phyloP scores from a whole-genome alignment of 2,797 vertebrate genomes.

The Malacoraja senta region DNA sequence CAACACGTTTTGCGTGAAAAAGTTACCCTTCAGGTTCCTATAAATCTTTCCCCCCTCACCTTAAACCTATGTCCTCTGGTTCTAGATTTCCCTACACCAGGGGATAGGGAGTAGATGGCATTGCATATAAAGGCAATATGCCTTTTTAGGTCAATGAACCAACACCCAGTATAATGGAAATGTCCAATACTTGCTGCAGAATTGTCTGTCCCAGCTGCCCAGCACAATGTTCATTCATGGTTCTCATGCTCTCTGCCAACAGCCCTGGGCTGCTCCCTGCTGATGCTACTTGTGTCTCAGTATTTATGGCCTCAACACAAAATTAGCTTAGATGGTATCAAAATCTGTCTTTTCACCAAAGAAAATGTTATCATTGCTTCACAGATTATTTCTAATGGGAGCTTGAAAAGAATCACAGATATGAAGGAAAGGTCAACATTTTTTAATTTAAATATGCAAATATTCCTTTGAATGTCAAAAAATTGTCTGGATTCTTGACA shows the following conservation, averaged over 20 bases:
- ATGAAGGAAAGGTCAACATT: not conserved
- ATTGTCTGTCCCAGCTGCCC: not conserved
- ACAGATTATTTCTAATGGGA: not conserved
- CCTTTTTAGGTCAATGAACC: not conserved
- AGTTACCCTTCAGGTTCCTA: too few relatives aligned
- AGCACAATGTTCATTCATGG: not conserved
- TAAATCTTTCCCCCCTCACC: too few relatives aligned
- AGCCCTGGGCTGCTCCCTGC: not conserved
- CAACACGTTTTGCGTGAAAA: too few relatives aligned
- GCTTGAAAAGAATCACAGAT: constrained; percentile 6
- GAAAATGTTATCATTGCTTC: not conserved
- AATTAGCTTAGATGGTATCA: not conserved
- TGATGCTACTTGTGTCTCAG: constrained; percentile 9
- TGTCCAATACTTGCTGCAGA: not conserved
- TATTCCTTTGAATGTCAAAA: not conserved
- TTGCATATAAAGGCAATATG: not conserved
- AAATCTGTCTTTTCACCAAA: not conserved
- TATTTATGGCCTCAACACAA: not conserved
- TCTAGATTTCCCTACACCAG: too few relatives aligned
- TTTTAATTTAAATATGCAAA: not conserved
- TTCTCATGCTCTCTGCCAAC: not conserved
- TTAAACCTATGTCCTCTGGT: too few relatives aligned
- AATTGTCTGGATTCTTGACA: not conserved
- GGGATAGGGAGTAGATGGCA: not conserved
- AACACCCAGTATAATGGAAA: not conserved